Conservation (phyloP, 2,888 invertebrate genomes). For the Digitonthophagus gazella region DNA sequence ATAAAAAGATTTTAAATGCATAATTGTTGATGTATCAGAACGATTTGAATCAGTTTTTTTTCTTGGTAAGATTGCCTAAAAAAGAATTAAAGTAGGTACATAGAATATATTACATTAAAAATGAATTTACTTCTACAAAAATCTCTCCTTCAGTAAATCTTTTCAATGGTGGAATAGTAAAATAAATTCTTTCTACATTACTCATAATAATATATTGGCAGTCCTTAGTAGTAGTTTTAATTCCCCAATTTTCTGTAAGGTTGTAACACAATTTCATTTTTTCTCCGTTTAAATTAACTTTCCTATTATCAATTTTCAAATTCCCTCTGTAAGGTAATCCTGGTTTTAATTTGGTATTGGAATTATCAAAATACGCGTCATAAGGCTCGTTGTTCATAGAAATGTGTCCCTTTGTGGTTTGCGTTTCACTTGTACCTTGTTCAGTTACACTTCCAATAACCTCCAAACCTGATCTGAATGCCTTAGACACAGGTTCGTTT, state of each 20-base stretch:
- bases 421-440: slow-evolving; percentile 63
- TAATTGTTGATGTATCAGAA: background rate
- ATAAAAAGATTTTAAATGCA: background rate
- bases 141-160: background rate
- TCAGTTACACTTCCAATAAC: slow-evolving; percentile 54
- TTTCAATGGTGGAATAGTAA: slow-evolving; percentile 44
- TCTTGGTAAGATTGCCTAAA: background rate
- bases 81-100: too few species aligned
- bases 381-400: slow-evolving; percentile 58
- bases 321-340: slow-evolving; percentile 70
- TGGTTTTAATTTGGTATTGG: slow-evolving; percentile 62
- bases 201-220: slow-evolving; percentile 42
- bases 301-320: slow-evolving; percentile 34
- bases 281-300: slow-evolving; percentile 22
- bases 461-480: too few species aligned
- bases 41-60: background rate
- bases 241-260: slow-evolving; percentile 45
- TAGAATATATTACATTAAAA: too few species aligned
- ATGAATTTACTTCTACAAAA: slow-evolving; percentile 12
- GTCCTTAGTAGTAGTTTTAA: slow-evolving; percentile 32
- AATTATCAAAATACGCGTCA: slow-evolving; percentile 60
- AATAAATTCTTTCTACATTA: slow-evolving; percentile 39
- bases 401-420: slow-evolving; percentile 60
- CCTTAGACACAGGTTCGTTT: background rate
- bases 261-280: slow-evolving; percentile 46